phyloP scores from a whole-genome alignment of 2,797 vertebrate species.

The Austrolebias charrua region DNA sequence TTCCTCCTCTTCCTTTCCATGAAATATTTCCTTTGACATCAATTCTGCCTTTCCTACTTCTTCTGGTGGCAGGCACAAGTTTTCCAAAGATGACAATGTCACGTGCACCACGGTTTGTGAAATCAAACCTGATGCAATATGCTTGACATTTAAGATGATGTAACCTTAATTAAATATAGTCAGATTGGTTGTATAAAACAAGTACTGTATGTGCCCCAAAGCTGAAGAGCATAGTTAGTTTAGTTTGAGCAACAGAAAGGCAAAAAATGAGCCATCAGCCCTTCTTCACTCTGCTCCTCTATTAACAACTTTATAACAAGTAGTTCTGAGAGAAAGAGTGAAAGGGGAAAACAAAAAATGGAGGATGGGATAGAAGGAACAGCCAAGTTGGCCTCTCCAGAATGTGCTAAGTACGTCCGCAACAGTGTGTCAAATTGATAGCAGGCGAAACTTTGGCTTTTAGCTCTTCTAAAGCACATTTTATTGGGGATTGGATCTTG shows the following conservation, averaged over 20 bases:
- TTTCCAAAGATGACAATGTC: constrained; percentile 31
- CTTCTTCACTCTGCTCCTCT: constrained; percentile 10
- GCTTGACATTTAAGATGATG: too few relatives aligned
- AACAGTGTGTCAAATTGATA: constrained; percentile 71
- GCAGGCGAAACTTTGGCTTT: constrained; percentile 61
- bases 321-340: constrained; percentile 38
- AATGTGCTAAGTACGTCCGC: constrained; percentile 63
- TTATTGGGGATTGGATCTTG: constrained; percentile 33
- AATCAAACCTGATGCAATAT: constrained; percentile 32
- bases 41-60: constrained; percentile 45
- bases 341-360: constrained; percentile 45
- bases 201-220: constrained; percentile 22
- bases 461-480: constrained; percentile 41
- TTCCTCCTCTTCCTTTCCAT: constrained; percentile 46
- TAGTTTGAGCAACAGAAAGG: constrained; percentile 10
- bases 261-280: constrained; percentile 24
- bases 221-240: constrained; percentile 12
- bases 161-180: too few relatives aligned
- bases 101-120: constrained; percentile 38
- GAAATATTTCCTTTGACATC: constrained; percentile 55
- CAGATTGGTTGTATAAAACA: background rate
- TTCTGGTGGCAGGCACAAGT: constrained; percentile 36
- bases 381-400: constrained; percentile 60
- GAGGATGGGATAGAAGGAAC: constrained; percentile 36
- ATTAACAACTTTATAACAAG: constrained; percentile 34